Base-by-base conservation (phyloP, 2,113 vertebrate species). In the Atherinomorus stipes region DNA sequence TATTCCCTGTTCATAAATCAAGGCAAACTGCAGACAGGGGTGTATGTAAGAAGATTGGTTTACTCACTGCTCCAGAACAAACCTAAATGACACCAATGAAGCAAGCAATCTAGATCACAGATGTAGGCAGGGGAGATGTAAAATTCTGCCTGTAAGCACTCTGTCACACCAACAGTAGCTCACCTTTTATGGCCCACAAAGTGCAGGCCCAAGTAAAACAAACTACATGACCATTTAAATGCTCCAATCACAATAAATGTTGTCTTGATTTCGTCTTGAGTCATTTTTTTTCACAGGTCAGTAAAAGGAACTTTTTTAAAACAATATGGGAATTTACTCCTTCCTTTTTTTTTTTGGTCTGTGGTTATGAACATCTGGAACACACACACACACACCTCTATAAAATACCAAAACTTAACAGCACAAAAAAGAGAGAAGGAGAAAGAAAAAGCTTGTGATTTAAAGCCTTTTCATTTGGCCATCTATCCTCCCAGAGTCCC, bases 61-160 rank as follows among this genome's bases (percentile, higher is more conserved):
- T 92, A 89, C 86, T 87, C 90, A 91, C 83, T 88, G 86, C 85
- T 85, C 90, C 91, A 89, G 89, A 92, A 92, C 87, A 88, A 85
- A 88, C 89, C 85, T 75, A 88, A 88, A 91, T 88, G 86, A 90
- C 84, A 87, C 74, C 89, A 85, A 86, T 90, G 84, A 84, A 88
- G 84, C 86, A 87, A 78, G 84, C 83, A 64, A 84, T 80, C 75
- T 74, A 82, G 85, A 89, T 87, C 85, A 74, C 80, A 85, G 73
- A 86, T 85, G 85, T 69, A 69, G 73, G 77, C 66, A 73, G 28
- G 58, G 34, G 60, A n/a, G 57, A 69, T 63, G 69, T 67, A 79
- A 78, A 87, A 88, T 64, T 76, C 74, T 66, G 74, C 74, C 73
- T 59, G 73, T 38, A 81, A 87, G 87, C 86, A 85, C 81, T 88